phyloP scores from a whole-genome alignment of 2,888 invertebrate species.

The Augochlorella aurata region DNA sequence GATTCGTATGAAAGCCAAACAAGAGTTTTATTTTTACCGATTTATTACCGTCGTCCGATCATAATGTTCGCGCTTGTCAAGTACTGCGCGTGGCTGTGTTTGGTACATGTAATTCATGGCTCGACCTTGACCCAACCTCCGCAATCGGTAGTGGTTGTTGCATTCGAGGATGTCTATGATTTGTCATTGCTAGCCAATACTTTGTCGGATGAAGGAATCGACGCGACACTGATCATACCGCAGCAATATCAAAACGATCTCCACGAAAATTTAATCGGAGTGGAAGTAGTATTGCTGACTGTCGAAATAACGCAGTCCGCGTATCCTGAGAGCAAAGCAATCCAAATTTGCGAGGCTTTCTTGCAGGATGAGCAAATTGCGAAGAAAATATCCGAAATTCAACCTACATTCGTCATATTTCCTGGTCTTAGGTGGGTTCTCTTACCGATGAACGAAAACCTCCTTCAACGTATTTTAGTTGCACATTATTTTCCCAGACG shows the following conservation, averaged over 20 bases:
- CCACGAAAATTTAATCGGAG: conserved; percentile 75
- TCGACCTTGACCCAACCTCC: conserved; percentile 74
- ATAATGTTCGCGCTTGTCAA: conserved; percentile 36
- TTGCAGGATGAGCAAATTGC: conserved; percentile 69
- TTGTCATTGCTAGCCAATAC: conserved; percentile 78
- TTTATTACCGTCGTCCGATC: neutral
- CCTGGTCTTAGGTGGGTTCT: conserved; percentile 76
- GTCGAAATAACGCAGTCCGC: conserved; percentile 51
- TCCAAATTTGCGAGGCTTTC: conserved; percentile 72
- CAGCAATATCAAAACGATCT: conserved; percentile 60
- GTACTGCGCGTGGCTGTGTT: conserved; percentile 36
- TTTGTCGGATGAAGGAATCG: conserved; percentile 76
- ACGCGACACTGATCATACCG: conserved; percentile 74
- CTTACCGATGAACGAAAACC: neutral
- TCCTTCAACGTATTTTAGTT: neutral
- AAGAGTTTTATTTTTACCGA: conserved; percentile 11
- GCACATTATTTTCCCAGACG: neutral
- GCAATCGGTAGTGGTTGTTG: conserved; percentile 75
- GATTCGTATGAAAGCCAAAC: neutral
- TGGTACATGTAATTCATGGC: conserved; percentile 38
- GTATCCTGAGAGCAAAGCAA: conserved; percentile 63
- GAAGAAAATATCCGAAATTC: conserved; percentile 69
- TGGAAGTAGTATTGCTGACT: conserved; percentile 71
- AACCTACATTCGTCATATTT: conserved; percentile 77
- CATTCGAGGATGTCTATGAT: conserved; percentile 77